These are phyloP conservation scores for Acridotheres tristis DNA, from an alignment of 2,797 vertebrate species.

Conservation along the genomic window DNA sequence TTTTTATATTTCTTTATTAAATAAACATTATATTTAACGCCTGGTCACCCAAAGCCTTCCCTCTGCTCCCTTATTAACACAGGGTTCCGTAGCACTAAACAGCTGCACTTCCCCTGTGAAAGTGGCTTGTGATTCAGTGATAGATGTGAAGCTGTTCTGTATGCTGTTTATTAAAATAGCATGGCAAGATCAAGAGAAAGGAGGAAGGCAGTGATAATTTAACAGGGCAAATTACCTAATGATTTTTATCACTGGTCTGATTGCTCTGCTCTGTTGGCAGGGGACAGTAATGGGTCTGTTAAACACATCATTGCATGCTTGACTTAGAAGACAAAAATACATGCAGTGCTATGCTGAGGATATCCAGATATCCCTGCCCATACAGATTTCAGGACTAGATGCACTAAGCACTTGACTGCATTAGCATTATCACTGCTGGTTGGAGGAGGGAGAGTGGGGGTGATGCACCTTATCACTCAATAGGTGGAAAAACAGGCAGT, in stretches of 20 bases:
- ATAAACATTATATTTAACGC: neutral
- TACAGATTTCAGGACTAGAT: neutral
- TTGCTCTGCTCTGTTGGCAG: neutral
- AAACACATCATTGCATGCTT: neutral
- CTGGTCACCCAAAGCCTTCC: neutral
- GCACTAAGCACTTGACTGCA: neutral
- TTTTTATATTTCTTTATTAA: neutral
- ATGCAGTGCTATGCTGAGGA: neutral
- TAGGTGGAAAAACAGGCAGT: neutral
- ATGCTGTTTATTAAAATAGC: neutral
- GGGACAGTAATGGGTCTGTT: neutral
- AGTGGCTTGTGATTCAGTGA: neutral
- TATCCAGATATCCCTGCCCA: neutral
- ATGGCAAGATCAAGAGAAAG: neutral
- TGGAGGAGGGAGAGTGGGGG: neutral
- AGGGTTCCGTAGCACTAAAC: neutral
- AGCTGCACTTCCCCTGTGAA: neutral
- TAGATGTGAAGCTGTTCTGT: neutral
- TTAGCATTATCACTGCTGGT: neutral
- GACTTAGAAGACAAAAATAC: conserved; percentile 2
- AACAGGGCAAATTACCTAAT: neutral
- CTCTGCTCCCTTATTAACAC: neutral
- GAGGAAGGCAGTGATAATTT: neutral
- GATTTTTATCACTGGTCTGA: conserved; percentile 5
- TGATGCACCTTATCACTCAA: neutral